Evolutionary conservation across 2,888 invertebrate genomes (phyloP).

Genomic region (Hypena proboscidalis): DNA sequence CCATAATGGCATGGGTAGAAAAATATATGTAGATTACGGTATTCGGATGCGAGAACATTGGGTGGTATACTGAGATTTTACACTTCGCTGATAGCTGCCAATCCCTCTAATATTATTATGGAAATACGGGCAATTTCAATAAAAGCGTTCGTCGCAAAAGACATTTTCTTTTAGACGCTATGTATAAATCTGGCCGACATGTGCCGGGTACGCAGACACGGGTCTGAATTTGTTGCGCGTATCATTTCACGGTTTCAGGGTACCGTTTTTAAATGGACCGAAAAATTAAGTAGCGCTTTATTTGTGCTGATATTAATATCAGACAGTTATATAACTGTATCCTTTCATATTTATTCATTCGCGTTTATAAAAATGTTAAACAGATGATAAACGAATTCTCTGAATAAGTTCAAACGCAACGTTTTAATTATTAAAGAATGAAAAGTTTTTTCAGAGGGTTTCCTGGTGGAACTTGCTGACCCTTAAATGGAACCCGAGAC

Average conservation of each 20-base stretch:
- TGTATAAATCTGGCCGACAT: constrained; percentile 75
- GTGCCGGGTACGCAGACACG: constrained; percentile 65
- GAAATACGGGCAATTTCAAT: constrained; percentile 83
- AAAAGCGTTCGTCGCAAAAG: constrained; percentile 75
- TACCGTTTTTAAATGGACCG: constrained; percentile 36
- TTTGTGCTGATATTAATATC: constrained; percentile 28
- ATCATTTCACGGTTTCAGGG: constrained; percentile 59
- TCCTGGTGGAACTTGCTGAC: too few relatives aligned
- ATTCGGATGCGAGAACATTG: constrained; percentile 64
- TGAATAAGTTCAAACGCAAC: too few relatives aligned
- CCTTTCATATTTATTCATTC: constrained; percentile 10
- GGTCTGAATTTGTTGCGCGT: constrained; percentile 75
- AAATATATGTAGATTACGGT: constrained; percentile 70
- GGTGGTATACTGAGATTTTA: constrained; percentile 75
- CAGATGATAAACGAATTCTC: background rate
- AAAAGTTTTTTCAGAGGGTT: too few relatives aligned
- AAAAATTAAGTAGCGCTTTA: constrained; percentile 32
- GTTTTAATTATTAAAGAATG: too few relatives aligned
- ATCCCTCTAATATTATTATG: constrained; percentile 84
- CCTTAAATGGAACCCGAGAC: too few relatives aligned
- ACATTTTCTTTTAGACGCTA: constrained; percentile 68
- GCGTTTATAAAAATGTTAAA: background rate
- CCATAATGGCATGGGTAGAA: constrained; percentile 64
- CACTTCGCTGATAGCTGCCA: constrained; percentile 78
- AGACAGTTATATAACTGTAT: constrained; percentile 30